Evolutionary conservation across 2,888 invertebrate species (phyloP), one percentile per base, ranked within the genome.

Genomic region (Hylaea fasciaria): DNA sequence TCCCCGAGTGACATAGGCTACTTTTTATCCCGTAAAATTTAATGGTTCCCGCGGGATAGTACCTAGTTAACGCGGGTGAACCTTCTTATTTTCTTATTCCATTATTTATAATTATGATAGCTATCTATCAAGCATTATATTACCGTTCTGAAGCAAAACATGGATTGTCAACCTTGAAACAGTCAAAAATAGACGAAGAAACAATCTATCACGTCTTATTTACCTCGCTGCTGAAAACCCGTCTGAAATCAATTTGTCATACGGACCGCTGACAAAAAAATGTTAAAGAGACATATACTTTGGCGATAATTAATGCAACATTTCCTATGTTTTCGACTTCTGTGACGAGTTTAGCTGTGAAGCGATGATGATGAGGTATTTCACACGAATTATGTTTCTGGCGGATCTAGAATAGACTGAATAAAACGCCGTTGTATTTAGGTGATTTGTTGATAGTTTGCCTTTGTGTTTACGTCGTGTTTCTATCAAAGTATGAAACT

Each of bases 221-320:
- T 62, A 51, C 53, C 44, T 52, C 64, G 22, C 43, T 16, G 57
- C 55, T 55, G 51, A 65, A 64, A 61, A 56, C 58, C 44, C 65
- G 57, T 41, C 40, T 22, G 54, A 49, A 69, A 67, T 69, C 67
- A 53, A 69, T 69, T 69, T 64, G 69, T 69, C 69, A 69, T 65
- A 52, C 65, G 58, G 14, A 51, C 49, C n/a, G 48, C 49, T 39
- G 46, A 64, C 58, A 32, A 52, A 47, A 54, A 63, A 61, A 53
- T 63, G 54, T 43, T 49, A 40, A 60, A 60, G 40, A 60, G 40
- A 51, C 55, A 62, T 53, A 28, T 46, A 44, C 57, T 63, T 57
- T 67, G 41, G 45, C 22, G 62, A 28, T 61, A 62, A 58, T 64
- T 48, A 57, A 62, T 64, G 45, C 47, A 45, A 35, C 29, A 32